Base-by-base conservation (phyloP, 2,888 invertebrate species). In the Luperina testacea region DNA sequence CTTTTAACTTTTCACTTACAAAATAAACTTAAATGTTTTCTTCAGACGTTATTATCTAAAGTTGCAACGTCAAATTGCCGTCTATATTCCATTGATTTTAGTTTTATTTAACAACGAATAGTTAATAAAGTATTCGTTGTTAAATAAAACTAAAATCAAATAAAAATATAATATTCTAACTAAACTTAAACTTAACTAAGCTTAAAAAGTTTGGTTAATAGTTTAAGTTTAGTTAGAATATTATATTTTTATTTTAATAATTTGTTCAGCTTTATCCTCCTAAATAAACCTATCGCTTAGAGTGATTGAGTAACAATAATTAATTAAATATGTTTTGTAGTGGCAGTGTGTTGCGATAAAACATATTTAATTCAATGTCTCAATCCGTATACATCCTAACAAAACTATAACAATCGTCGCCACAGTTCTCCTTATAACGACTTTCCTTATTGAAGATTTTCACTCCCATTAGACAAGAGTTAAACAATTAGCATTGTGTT, bases 401-500 rank as follows among this genome's bases (percentile, higher is more conserved):
- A 42, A 42, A 64, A 64, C 32, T 9, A 15, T 20, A 63, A 80
- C 63, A 76, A 83, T 76, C 11, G 27, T 71, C 32, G 24, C 67
- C 27, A 27, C 42, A 51, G 32, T 45, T 38, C 67, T 59, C 51
- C 51, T 17, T 32, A 7, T 61, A 32, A 72, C 65, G 72, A 83
- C 72, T 80, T 83, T 73, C 83, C 65, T 73, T 73, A 57, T 71
- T 71, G 67, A 79, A 53, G 24, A 61, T 38, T 73, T 80, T 68
- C 48, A 53, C 42, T 69, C 27, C 20, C 27, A 77, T 74, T 77
- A 38, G 1, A 53, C 71, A 83, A 67, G 59, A 77, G 38, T 81
- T 45, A 57, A 84, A 78, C 74, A 84, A 84, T 84, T 77, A 72
- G 13, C 78, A 77, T 84, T 84, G 81, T 75, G 1, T 53, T 84